Conservation (phyloP, 2,888 invertebrate species). For the Morpho deidamia region DNA sequence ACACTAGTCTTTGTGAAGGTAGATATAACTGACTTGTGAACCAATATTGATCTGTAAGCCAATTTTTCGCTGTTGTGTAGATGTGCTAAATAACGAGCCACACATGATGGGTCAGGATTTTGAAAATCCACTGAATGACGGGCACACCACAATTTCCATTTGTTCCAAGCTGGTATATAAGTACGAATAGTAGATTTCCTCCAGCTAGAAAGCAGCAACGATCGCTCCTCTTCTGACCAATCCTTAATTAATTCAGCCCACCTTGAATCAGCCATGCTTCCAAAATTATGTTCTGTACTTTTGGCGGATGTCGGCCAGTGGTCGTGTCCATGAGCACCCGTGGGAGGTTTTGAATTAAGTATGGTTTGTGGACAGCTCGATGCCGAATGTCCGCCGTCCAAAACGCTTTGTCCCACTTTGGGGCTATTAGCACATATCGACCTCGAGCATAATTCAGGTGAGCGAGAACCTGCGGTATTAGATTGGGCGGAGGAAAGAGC, state of each 20-base stretch:
- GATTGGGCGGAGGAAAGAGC: conserved; percentile 23
- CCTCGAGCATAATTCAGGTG: conserved; percentile 20
- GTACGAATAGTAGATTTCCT: conserved; percentile 18
- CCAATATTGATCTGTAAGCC: conserved; percentile 22
- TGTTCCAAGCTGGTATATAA: conserved; percentile 16
- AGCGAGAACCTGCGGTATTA: conserved; percentile 14
- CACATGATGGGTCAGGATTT: conserved; percentile 3
- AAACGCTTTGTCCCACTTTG: conserved; percentile 32
- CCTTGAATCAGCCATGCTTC: too few species aligned
- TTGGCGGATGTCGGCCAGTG: too few species aligned
- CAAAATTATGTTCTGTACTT: background rate
- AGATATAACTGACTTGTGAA: conserved; percentile 26
- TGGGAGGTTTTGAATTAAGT: conserved; percentile 22
- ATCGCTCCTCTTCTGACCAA: conserved; percentile 4
- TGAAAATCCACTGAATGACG: conserved; percentile 3
- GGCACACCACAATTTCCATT: conserved; percentile 16
- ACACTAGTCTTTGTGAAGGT: conserved; percentile 20
- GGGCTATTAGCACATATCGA: conserved; percentile 16
- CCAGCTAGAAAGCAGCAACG: conserved; percentile 13
- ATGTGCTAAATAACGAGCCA: conserved; percentile 21
- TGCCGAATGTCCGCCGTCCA: conserved; percentile 34
- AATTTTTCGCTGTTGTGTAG: conserved; percentile 14
- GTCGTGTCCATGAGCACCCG: background rate
- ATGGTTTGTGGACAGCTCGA: conserved; percentile 26
- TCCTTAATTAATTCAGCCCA: conserved; percentile 14